Conservation (phyloP, 2,888 invertebrate species). For the Morpho achilles region DNA sequence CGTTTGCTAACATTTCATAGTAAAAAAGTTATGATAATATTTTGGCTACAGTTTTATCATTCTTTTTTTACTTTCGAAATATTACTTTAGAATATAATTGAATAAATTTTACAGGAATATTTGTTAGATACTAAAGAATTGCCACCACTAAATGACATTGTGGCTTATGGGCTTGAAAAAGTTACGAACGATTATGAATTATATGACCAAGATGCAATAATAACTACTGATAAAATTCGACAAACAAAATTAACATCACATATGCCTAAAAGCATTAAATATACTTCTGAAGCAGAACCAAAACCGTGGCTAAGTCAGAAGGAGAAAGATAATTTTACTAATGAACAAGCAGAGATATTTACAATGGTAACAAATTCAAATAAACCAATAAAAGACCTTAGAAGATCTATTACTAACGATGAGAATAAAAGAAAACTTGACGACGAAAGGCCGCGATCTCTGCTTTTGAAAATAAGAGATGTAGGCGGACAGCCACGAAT, state of each 20-base stretch:
- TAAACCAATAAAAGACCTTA: constrained; percentile 34
- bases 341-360: not conserved
- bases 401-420: constrained; percentile 40
- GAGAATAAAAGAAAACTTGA: constrained; percentile 1
- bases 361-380: constrained; percentile 6
- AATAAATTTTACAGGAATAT: constrained; percentile 21
- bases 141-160: constrained; percentile 19
- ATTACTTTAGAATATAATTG: too few species aligned
- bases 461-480: constrained; percentile 45
- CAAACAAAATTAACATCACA: constrained; percentile 1
- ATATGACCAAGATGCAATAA: not conserved
- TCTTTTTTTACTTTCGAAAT: too few species aligned
- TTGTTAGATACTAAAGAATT: constrained; percentile 21
- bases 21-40: too few species aligned
- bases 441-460: constrained; percentile 11
- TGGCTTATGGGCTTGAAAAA: constrained; percentile 33
- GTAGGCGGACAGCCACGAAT: constrained; percentile 36
- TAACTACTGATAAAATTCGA: not conserved
- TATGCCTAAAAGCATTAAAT: too few species aligned
- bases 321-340: constrained; percentile 6
- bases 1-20: too few species aligned
- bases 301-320: not conserved
- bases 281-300: not conserved
- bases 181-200: constrained; percentile 11
- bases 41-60: too few species aligned